Percentiles rank a stretch among this genome's conserved stretches.
Evolutionary conservation across 2,113 vertebrate genomes (phyloP).

Genomic region (Psammodynastes pulverulentus): DNA sequence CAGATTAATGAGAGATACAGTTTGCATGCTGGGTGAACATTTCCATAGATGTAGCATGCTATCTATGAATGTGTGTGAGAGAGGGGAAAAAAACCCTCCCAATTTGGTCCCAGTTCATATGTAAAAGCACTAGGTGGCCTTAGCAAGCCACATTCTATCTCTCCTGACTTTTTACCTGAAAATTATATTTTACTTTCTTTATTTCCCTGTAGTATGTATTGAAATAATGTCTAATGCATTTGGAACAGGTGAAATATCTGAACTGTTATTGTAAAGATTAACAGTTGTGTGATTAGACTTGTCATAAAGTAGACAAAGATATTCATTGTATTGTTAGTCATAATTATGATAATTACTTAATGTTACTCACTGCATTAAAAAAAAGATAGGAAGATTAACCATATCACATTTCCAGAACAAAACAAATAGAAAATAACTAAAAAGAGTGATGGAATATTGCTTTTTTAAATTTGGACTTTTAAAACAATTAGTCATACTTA

Average conservation of each 20-base stretch:
- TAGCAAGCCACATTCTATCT: background rate
- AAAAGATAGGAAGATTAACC: accelerated
- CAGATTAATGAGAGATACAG: background rate
- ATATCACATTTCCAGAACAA: background rate
- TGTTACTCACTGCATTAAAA: background rate
- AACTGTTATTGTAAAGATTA: background rate
- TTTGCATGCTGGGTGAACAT: background rate
- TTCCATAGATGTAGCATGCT: background rate
- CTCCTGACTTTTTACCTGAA: background rate
- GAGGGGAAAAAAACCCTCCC: background rate
- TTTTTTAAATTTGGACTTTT: background rate
- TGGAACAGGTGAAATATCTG: background rate
- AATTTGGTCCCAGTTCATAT: background rate
- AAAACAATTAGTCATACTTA: background rate
- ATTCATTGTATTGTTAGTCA: background rate
- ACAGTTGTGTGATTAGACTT: background rate
- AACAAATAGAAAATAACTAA: background rate
- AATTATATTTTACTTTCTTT: background rate
- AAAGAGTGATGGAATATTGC: background rate
- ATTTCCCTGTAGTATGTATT: background rate
- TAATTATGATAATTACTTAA: background rate
- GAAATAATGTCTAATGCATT: background rate
- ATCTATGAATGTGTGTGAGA: background rate
- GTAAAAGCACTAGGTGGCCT: slow-evolving; percentile 20
- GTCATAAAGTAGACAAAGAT: background rate